phyloP scores from a whole-genome alignment of 2,113 vertebrate species.

The Spea bombifrons region DNA sequence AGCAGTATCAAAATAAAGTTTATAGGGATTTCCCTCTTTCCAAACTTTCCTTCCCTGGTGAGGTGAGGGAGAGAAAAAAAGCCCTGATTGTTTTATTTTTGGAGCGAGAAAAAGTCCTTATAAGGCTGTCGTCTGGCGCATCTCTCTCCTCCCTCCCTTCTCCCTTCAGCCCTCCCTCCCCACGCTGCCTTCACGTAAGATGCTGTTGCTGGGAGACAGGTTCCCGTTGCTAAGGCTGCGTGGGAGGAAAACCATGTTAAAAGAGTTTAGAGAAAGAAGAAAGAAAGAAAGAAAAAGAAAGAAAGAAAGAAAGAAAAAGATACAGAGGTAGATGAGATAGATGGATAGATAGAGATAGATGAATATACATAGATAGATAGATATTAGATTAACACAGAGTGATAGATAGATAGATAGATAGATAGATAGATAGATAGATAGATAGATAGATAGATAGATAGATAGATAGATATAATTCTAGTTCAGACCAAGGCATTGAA shows the following conservation, averaged over 20 bases:
- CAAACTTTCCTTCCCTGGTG: constrained; percentile 43
- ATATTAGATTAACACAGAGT: not conserved
- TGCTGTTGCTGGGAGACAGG: constrained; percentile 48
- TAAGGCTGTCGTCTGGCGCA: constrained; percentile 47
- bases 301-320: constrained; percentile 11
- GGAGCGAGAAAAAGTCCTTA: constrained; percentile 47
- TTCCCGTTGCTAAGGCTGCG: constrained; percentile 48
- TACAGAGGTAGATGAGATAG: not conserved
- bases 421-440: not conserved
- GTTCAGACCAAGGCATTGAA: no score
- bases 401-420: not conserved
- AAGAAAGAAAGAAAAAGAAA: constrained; percentile 15
- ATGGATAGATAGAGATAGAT: not conserved
- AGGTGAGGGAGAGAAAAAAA: constrained; percentile 43
- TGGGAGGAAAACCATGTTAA: constrained; percentile 48
- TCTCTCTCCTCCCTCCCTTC: constrained; percentile 45
- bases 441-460: no score
- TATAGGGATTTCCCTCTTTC: constrained; percentile 43
- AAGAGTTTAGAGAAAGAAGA: constrained; percentile 41
- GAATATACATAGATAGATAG: not conserved
- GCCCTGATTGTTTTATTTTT: constrained; percentile 46
- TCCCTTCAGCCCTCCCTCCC: constrained; percentile 39
- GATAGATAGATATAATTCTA: no score
- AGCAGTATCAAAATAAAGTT: constrained; percentile 25
- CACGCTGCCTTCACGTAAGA: constrained; percentile 47